Percentiles rank a stretch among this genome's conserved stretches.
Conservation (phyloP, 2,113 vertebrate genomes). For the Mandrillus leucophaeus region DNA sequence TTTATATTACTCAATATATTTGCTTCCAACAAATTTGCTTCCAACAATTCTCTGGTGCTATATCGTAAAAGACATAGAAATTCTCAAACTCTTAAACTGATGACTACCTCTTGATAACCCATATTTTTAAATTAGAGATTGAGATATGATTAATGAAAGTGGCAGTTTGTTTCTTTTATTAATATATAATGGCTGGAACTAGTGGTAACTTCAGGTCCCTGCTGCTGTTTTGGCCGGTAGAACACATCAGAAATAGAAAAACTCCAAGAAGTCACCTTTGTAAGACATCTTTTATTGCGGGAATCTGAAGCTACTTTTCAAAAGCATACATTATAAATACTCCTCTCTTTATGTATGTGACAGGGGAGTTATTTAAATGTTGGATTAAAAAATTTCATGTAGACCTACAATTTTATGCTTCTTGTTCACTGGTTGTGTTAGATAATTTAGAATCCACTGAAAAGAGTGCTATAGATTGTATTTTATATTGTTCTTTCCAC, state of each 20-base stretch:
- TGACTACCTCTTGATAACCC: not conserved
- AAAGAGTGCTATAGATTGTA: not conserved
- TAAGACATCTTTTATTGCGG: not conserved
- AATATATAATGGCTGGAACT: not conserved
- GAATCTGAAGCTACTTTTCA: not conserved
- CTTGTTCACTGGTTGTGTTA: not conserved
- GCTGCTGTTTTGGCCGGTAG: conserved; percentile 27
- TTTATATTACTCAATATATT: conserved; percentile 32
- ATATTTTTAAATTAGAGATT: not conserved
- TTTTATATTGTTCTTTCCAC: not conserved
- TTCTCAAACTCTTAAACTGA: not conserved
- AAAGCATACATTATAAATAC: not conserved
- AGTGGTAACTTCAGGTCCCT: not conserved
- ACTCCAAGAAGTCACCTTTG: not conserved
- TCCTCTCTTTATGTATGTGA: not conserved
- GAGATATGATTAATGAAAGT: conserved; percentile 19
- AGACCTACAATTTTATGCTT: not conserved
- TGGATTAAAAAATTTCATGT: not conserved
- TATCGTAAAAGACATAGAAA: conserved; percentile 22
- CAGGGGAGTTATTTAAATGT: not conserved
- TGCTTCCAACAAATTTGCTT: not conserved
- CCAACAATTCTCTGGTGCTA: not conserved
- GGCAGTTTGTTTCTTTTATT: not conserved
- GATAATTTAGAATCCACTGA: not conserved
- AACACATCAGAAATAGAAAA: not conserved